Evolutionary conservation across 2,888 invertebrate species (phyloP), one percentile per base, ranked within the genome.

Genomic region (Ochlodes sylvanus): DNA sequence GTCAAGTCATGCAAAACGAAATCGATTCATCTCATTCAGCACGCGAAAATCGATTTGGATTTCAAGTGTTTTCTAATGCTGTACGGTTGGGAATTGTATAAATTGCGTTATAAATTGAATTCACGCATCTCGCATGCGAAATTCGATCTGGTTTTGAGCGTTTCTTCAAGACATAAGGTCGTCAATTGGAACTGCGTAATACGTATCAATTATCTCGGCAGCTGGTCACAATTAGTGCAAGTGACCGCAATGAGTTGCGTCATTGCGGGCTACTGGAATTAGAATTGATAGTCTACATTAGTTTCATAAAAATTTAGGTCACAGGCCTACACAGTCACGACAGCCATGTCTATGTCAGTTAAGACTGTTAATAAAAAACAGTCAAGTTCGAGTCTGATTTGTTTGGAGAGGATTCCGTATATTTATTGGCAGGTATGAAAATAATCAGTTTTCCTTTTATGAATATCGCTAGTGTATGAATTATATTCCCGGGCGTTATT

Each of bases 201-300:
- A 83, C 83, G 85, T 85, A 87, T 86, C 88, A 90, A 88, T 89
- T 89, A 81, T 68, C 67, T 47, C 55, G 82, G 87, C 92, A 90
- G 91, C 90, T 90, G 92, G 68, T 86, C 84, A 79, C 92, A 92
- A 92, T 92, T 92, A 92, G 82, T 81, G 81, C 89, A 90, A 92
- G 90, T 92, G 90, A 86, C 76, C 86, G 81, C 91, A 92, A 92
- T 92, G 92, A 84, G 82, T 91, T 90, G 88, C 91, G 91, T 92
- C 90, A 91, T 80, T 79, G 32, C 79, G 32, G 32, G 57, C 63
- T 27, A 57, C 75, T 79, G 72, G 85, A 89, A 89, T 90, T 88
- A 88, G 81, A 87, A 89, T 86, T 90, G 87, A 90, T 89, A 87
- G 85, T 71, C 62, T 65, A 68, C 65, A 70, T 68, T 64, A 71